Percentiles rank a stretch among this genome's conserved stretches.
Conservation (phyloP, 1,140 invertebrate species). For the Tigriopus japonicus region DNA sequence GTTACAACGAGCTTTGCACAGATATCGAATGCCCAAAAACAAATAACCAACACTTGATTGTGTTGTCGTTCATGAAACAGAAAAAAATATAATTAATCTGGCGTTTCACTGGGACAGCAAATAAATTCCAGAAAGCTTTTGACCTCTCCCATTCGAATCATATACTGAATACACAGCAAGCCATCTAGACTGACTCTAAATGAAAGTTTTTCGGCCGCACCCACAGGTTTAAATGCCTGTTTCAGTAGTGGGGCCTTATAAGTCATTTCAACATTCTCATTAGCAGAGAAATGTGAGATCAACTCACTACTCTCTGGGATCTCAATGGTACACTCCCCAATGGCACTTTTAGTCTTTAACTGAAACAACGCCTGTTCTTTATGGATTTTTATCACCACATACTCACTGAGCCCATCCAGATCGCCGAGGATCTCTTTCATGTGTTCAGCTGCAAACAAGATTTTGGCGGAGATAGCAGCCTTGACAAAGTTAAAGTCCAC, state of each 20-base stretch:
- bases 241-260: not conserved
- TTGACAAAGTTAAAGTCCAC: slow-evolving; percentile 1
- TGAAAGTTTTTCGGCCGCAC: not conserved
- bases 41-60: too few species aligned
- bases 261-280: too few species aligned
- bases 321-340: not conserved
- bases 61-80: too few species aligned
- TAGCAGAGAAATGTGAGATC: not conserved
- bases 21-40: too few species aligned
- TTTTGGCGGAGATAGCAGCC: not conserved
- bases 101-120: not conserved
- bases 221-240: slow-evolving; percentile 3
- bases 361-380: not conserved
- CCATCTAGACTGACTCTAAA: not conserved
- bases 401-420: not conserved
- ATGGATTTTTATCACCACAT: not conserved
- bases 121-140: not conserved
- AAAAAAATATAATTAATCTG: too few species aligned
- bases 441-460: not conserved
- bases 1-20: too few species aligned
- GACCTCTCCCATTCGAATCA: not conserved
- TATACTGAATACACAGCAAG: not conserved
- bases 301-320: not conserved
- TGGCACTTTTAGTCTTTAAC: not conserved
- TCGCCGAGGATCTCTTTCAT: not conserved